Conservation (phyloP, 2,888 invertebrate genomes). For the Cyclophora albipunctata region DNA sequence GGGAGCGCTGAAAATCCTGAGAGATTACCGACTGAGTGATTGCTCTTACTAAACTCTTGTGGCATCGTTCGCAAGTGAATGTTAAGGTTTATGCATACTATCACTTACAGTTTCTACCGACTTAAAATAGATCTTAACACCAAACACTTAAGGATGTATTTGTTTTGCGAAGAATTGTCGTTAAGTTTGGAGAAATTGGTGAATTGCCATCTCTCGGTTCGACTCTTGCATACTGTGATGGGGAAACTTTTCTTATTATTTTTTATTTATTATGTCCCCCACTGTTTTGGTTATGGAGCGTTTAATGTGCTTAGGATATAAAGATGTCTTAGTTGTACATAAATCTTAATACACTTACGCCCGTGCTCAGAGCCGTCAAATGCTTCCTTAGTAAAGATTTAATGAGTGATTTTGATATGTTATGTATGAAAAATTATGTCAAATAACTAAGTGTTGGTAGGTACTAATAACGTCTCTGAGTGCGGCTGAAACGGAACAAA, state of each 20-base stretch:
- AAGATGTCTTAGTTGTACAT: neutral
- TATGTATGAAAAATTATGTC: too few relatives aligned
- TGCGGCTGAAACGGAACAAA: too few relatives aligned
- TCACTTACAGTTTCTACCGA: constrained; percentile 45
- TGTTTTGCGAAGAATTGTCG: constrained; percentile 20
- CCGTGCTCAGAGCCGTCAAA: too few relatives aligned
- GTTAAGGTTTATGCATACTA: constrained; percentile 48
- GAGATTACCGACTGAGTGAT: constrained; percentile 73
- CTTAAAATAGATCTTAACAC: constrained; percentile 23
- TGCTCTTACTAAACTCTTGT: constrained; percentile 62
- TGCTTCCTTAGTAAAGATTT: too few relatives aligned
- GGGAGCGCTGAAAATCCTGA: constrained; percentile 58
- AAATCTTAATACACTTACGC: too few relatives aligned
- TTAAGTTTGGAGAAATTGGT: constrained; percentile 37
- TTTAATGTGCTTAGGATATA: constrained; percentile 28
- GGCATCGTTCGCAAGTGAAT: constrained; percentile 55
- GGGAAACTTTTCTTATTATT: constrained; percentile 73
- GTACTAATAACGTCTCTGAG: too few relatives aligned
- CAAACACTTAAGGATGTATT: constrained; percentile 24
- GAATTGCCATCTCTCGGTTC: constrained; percentile 47
- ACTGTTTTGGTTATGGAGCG: constrained; percentile 40
- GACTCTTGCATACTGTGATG: constrained; percentile 52
- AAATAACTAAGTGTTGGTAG: too few relatives aligned
- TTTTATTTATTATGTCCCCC: constrained; percentile 67
- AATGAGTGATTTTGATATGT: too few relatives aligned